Evolutionary conservation across 2,797 vertebrate genomes (phyloP), one percentile per base, ranked within the genome.

Genomic region (Myioborus miniatus): DNA sequence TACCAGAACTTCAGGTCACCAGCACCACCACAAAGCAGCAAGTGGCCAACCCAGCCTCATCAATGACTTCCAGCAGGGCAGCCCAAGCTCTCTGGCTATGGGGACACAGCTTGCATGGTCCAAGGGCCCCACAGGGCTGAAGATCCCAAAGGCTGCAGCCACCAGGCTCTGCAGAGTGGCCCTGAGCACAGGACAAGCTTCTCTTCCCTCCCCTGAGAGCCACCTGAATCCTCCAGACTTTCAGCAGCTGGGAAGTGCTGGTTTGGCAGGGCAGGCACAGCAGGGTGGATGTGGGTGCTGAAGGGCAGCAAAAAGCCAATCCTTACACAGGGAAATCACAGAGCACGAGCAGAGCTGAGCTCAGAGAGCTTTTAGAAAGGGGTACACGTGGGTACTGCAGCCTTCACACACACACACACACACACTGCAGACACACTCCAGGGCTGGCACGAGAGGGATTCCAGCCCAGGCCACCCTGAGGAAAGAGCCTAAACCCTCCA

Each of bases 41-140:
- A 23, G 0, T 29, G 26, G 23, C 32, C 56, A 64, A 20, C 11
- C 12, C 69, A 59, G 30, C 27, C 69, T 20, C 56, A 74, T 64
- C 55, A 59, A 18, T 1, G 8, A 23, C 41, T 43, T 39, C 39
- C 24, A 47, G 47, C 53, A 55, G 53, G 32, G 20, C 52, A 53
- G 52, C 6, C 43, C 11, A 9, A 1, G 1, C 49, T 56, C 69
- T n/a, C 8, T 1, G 53, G 26, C 3, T 8, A 12, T 1, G 5
- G 53, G 24, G 46, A 47, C 29, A 20, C 0, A 9, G 55, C n/a
- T 7, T 21, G 50, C n/a, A 46, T 0, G 4, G 41, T 5, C 23
- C 15, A 15, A 53, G 15, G 17, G 32, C 53, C 52, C 27, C 27
- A 27, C 1, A 34, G 39, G 21, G 29, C 67, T 29, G 11, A 3